Base-by-base conservation (phyloP, 2,888 invertebrate species). In the Ichneumoninae sp. region DNA sequence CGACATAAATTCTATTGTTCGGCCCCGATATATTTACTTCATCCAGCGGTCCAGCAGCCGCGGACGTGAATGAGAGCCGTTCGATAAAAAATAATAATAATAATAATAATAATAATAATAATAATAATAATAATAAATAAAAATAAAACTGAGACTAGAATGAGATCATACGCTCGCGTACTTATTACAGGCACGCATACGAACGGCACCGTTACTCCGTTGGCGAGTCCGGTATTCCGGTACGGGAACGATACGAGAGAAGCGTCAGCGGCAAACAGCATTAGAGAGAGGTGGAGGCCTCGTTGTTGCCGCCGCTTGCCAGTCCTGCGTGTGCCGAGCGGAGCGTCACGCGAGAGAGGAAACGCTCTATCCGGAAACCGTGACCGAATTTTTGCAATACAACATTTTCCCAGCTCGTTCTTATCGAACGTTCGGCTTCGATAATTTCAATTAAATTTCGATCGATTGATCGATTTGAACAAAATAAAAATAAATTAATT, bases 331-430 rank as follows among this genome's bases (percentile, higher is more conserved):
- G 79, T 76, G 73, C 80, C 80, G 80, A 80, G 36, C 76, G 83
- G 73, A 80, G 80, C 83, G 83, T 83, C 83, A 83, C 75, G 44
- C 44, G 83, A 79, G 75, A 79, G 75, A 83, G 79, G 79, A 83
- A 78, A 78, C 78, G 69, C 40, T 33, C 70, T 71, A 76, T 83
- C 83, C 80, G 79, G 83, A 76, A 66, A 80, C 80, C 78, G 76
- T 83, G 83, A 83, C 83, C 80, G 80, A 82, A 74, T 76, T 76
- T 52, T 76, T 54, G 16, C 16, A 4, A 44, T 16, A 3, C 44
- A 44, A 44, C 16, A 44, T 3, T 70, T 57, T 75, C 22, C 44
- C 26, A 7, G 26, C 71, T 30, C 16, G 19, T 66, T 13, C 44
- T 70, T 16, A 22, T 60, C 40, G 26, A 10, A 36, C 4, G 19